Base-by-base conservation (phyloP, 2,888 invertebrate species). In the Drosophila birchii region DNA sequence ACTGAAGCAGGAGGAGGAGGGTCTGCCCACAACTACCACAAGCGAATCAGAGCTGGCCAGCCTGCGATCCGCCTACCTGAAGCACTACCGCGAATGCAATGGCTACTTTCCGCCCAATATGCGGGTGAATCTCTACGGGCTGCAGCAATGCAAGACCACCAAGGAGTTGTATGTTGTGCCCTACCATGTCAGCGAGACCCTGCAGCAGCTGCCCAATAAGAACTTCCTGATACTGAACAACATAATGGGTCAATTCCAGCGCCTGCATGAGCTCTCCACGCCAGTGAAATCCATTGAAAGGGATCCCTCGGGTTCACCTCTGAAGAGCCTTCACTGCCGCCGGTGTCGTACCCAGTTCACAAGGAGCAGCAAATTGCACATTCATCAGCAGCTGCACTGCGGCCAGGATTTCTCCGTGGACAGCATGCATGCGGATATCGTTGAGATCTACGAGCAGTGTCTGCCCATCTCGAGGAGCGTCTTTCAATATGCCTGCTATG, bases 361-460 rank as follows among this genome's bases (percentile, higher is more conserved):
- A 8, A 29, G 63, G 11, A 73, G 60, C 69, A 81, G 75, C 26
- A 78, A 78, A 0, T 44, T 85, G 53, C 70, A 80, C 14, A 83
- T 84, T 3, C 83, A 85, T 43, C 76, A 84, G 70, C 68, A 80
- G 39, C 26, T 84, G 41, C 79, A 78, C 20, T 84, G 84, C 14
- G 84, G 85, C 41, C 79, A 81, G 74, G 81, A 84, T 20, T 85
- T 85, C 23, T 73, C 76, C 7, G 72, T 85, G 67, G 81, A 83
- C 69, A 85, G 70, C 66, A 75, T 84, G 39, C 85, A 84, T 49
- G 75, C 83, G n/a, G 83, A 84, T 9, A 79, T 84, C 16, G 70
- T 83, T 2, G 84, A 85, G 60, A 68, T 84, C 61, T 85, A 84
- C 23, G 85, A 85, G 29, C 83, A 83, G 49, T 85, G 86, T 41